phyloP scores from a whole-genome alignment of 1,140 invertebrate species.

The Metopolophium dirhodum region DNA sequence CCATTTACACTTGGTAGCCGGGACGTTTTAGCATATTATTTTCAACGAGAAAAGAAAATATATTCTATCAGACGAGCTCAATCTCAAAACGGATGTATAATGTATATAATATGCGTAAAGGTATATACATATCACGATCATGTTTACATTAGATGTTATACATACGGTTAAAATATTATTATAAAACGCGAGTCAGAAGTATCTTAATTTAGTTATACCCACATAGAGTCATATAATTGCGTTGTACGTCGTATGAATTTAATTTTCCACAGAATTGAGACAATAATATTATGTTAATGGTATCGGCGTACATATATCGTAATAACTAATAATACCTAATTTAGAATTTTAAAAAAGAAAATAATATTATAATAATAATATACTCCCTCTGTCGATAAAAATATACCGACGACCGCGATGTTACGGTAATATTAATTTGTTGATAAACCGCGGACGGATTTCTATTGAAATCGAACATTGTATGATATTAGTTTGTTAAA shows the following conservation, averaged over 20 bases:
- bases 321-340: too few species aligned
- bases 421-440: background rate
- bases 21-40: conserved; percentile 7
- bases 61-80: background rate
- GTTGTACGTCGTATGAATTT: too few species aligned
- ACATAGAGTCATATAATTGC: too few species aligned
- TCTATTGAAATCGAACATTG: background rate
- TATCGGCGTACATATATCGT: background rate
- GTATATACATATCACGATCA: background rate
- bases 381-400: background rate
- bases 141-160: background rate
- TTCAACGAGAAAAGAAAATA: conserved; percentile 9
- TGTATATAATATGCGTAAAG: background rate
- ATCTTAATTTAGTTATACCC: background rate
- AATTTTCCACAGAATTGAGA: too few species aligned
- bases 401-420: background rate
- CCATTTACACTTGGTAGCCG: background rate
- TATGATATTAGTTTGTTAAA: background rate
- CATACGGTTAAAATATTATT: background rate
- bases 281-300: too few species aligned
- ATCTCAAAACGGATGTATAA: background rate
- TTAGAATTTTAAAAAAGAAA: too few species aligned
- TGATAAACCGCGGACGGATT: background rate
- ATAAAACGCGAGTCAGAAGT: background rate
- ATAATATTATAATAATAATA: background rate